Evolutionary conservation across 2,113 vertebrate species (phyloP).

Genomic region (Pelecanus crispus): DNA sequence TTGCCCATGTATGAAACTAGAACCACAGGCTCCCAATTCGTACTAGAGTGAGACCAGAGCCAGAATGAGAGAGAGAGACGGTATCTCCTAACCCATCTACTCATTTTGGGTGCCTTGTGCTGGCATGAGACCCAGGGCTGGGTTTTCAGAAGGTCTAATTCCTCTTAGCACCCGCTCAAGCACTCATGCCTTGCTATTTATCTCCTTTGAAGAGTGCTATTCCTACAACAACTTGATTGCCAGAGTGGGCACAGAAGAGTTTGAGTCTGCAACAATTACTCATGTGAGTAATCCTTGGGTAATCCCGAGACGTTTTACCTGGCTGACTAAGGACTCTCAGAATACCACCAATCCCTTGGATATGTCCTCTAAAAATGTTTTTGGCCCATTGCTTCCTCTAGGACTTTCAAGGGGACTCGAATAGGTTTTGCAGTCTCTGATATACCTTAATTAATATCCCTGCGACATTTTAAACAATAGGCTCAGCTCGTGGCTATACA

Average conservation of each 20-base stretch:
- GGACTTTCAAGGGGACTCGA: neutral
- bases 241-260: conserved; percentile 4
- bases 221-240: neutral
- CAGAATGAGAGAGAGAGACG: neutral
- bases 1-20: neutral
- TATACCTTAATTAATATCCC: conserved; percentile 27
- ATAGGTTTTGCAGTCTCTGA: neutral
- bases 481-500: conserved; percentile 28
- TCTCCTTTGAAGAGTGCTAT: neutral
- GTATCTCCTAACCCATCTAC: neutral
- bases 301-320: neutral
- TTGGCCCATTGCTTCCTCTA: neutral
- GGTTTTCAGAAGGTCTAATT: neutral
- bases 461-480: conserved; percentile 34
- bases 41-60: neutral
- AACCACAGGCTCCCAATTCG: neutral
- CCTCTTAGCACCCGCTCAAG: neutral
- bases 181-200: neutral
- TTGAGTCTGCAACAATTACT: neutral
- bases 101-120: neutral
- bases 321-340: neutral
- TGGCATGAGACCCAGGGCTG: neutral
- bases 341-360: neutral
- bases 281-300: conserved; percentile 27
- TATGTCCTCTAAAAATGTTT: neutral